Evolutionary conservation across 2,797 vertebrate genomes (phyloP).

Genomic region (Thalassophryne amazonica): DNA sequence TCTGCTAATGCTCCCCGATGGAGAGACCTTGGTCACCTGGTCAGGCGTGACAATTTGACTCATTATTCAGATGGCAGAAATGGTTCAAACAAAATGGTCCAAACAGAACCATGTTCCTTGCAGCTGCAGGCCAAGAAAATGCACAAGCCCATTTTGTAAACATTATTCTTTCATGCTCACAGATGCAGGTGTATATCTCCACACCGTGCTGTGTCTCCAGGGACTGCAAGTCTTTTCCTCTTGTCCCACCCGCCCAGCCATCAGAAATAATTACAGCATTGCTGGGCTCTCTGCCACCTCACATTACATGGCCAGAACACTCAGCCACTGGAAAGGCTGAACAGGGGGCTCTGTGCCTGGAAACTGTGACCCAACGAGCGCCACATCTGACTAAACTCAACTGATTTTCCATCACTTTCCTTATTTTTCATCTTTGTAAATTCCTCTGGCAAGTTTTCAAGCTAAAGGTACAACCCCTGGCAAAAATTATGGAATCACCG

Average conservation of each 20-base stretch:
- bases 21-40: conserved; percentile 43
- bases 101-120: conserved; percentile 20
- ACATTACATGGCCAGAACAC: conserved; percentile 71
- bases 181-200: conserved; percentile 29
- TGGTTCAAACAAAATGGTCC: conserved; percentile 29
- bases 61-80: conserved; percentile 44
- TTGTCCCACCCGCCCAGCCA: conserved; percentile 56
- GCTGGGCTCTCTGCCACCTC: conserved; percentile 70
- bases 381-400: conserved; percentile 63
- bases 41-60: conserved; percentile 33
- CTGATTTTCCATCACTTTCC: conserved; percentile 43
- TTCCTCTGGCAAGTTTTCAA: background rate
- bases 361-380: conserved; percentile 64
- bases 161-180: conserved; percentile 5
- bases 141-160: background rate
- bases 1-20: conserved; percentile 43
- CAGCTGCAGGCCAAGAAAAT: conserved; percentile 13
- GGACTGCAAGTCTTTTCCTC: conserved; percentile 59
- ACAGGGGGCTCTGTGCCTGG: conserved; percentile 54
- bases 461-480: no score
- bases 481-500: no score
- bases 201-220: conserved; percentile 50
- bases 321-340: conserved; percentile 56
- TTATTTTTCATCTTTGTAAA: conserved; percentile 11
- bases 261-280: conserved; percentile 74